Percentiles rank a stretch among this genome's conserved stretches.
Conservation (phyloP, 1,140 invertebrate species). For the Trinorchestia longiramus region DNA sequence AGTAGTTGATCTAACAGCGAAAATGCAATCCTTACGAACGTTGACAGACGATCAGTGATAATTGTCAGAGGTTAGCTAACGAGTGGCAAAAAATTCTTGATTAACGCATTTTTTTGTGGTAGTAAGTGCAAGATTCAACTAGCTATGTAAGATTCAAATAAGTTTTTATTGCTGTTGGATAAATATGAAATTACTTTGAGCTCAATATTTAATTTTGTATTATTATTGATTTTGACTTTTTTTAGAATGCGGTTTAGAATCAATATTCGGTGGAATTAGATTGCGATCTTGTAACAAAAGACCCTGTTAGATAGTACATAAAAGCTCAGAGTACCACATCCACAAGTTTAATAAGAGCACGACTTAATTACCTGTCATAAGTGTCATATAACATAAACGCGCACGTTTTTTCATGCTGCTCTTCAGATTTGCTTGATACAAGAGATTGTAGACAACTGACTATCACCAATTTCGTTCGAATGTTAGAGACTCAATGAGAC, state of each 20-base stretch:
- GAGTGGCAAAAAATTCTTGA: too few species aligned
- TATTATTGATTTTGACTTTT: not conserved
- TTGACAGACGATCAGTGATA: too few species aligned
- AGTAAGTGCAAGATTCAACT: not conserved
- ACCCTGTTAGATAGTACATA: not conserved
- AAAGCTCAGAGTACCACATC: not conserved
- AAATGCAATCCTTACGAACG: too few species aligned
- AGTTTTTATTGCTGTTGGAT: not conserved
- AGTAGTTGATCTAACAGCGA: too few species aligned
- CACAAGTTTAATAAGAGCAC: not conserved
- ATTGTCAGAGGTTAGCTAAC: too few species aligned
- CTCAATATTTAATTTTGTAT: not conserved
- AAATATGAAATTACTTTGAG: not conserved
- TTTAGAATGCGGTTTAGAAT: not conserved
- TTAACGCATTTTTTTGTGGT: not conserved
- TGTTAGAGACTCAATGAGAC: not conserved
- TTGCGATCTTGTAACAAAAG: not conserved
- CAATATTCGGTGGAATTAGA: not conserved
- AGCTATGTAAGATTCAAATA: not conserved
- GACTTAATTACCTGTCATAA: not conserved
- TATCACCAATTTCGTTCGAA: not conserved
- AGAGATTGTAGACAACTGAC: not conserved
- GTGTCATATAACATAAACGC: too few species aligned
- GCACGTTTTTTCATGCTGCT: not conserved
- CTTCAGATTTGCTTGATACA: not conserved